phyloP scores from a whole-genome alignment of 2,113 vertebrate species.

The Ophthalmolycus amberensis region DNA sequence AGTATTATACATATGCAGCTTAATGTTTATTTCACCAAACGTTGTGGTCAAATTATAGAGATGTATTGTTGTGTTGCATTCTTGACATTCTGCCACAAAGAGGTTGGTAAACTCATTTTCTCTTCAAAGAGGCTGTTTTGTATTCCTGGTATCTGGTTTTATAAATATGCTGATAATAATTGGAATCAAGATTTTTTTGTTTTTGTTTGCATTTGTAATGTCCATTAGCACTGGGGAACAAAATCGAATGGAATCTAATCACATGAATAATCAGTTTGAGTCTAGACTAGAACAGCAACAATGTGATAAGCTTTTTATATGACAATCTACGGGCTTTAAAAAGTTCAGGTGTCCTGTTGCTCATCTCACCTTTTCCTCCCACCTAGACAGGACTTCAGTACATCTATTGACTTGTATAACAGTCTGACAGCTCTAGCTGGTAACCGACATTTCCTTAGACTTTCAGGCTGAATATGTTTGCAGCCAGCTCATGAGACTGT shows the following conservation, averaged over 20 bases:
- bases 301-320: neutral
- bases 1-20: neutral
- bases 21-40: neutral
- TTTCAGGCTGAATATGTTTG: constrained; percentile 28
- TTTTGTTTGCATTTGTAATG: neutral
- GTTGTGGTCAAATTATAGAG: neutral
- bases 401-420: constrained; percentile 27
- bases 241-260: neutral
- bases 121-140: neutral
- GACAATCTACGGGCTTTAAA: neutral
- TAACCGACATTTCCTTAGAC: constrained; percentile 23
- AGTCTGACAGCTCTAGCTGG: constrained; percentile 40
- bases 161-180: neutral
- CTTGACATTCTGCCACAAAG: neutral
- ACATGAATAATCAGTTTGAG: neutral
- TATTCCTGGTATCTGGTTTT: neutral
- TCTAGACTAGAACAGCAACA: neutral
- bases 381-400: constrained; percentile 15
- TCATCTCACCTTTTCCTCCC: constrained; percentile 7
- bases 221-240: neutral
- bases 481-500: constrained; percentile 22
- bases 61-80: neutral
- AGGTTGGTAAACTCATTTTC: neutral
- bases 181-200: neutral
- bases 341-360: neutral